Conservation (phyloP, 2,888 invertebrate genomes). For the Piscicola geometra region DNA sequence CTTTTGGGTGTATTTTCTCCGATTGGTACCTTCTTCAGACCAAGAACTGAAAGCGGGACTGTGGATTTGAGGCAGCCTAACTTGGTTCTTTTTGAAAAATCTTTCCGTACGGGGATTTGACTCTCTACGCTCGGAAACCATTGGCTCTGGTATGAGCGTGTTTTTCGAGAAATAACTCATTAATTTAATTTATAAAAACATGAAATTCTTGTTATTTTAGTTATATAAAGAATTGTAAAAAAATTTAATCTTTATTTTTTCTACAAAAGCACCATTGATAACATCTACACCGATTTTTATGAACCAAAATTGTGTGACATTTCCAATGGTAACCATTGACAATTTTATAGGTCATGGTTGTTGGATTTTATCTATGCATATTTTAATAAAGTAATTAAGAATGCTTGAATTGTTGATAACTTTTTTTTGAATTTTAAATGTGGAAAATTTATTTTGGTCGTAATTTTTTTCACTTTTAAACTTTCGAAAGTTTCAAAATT, state of each 20-base stretch:
- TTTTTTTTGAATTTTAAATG: too few relatives aligned
- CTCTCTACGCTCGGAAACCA: neutral
- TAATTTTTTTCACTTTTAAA: too few relatives aligned
- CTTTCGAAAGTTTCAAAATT: too few relatives aligned
- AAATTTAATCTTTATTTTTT: too few relatives aligned
- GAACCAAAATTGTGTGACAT: neutral
- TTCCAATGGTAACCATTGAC: neutral
- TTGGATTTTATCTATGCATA: too few relatives aligned
- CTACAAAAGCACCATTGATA: too few relatives aligned
- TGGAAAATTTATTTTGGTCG: too few relatives aligned
- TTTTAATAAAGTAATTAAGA: too few relatives aligned
- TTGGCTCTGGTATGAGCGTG: neutral
- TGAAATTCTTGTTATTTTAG: neutral
- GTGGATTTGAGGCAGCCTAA: slow-evolving; percentile 4
- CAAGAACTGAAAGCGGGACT: neutral
- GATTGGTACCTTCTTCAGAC: neutral
- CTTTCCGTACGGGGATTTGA: neutral
- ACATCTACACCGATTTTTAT: neutral
- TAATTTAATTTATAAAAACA: neutral
- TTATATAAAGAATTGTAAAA: too few relatives aligned
- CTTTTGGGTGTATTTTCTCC: neutral
- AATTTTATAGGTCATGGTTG: neutral
- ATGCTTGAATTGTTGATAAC: too few relatives aligned
- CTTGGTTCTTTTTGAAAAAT: neutral
- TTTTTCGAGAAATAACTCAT: neutral